Evolutionary conservation across 1,140 invertebrate species (phyloP).

Genomic region (Potamilus streckersoni): DNA sequence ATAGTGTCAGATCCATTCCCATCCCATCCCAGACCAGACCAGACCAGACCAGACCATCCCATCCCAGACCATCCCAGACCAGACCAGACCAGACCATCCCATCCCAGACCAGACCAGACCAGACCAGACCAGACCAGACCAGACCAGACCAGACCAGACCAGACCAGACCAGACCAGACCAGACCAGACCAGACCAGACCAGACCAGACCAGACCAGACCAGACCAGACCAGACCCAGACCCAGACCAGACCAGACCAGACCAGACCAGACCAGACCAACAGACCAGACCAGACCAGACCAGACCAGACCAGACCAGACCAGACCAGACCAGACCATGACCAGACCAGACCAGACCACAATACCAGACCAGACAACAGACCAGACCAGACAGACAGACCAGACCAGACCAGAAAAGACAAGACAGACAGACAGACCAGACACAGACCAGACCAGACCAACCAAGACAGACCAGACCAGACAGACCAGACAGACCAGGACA

Average conservation of each 20-base stretch:
- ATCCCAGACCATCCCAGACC: no score
- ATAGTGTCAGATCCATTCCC: no score
- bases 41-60: background rate
- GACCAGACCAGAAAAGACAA: no score
- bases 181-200: background rate
- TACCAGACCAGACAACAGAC: no score
- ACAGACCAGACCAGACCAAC: no score
- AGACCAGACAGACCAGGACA: background rate
- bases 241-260: background rate
- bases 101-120: constrained; percentile 4
- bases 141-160: background rate
- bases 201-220: background rate
- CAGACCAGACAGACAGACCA: no score
- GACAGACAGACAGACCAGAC: no score
- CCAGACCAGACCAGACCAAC: no score
- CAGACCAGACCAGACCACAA: no score
- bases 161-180: background rate
- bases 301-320: background rate
- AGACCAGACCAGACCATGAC: background rate
- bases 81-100: background rate
- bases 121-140: background rate
- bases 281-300: background rate
- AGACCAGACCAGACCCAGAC: constrained; percentile 1
- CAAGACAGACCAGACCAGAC: no score
- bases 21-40: background rate